Evolutionary conservation across 2,888 invertebrate species (phyloP), one percentile per base, ranked within the genome.

Genomic region (Dorcus parallelipipedus): DNA sequence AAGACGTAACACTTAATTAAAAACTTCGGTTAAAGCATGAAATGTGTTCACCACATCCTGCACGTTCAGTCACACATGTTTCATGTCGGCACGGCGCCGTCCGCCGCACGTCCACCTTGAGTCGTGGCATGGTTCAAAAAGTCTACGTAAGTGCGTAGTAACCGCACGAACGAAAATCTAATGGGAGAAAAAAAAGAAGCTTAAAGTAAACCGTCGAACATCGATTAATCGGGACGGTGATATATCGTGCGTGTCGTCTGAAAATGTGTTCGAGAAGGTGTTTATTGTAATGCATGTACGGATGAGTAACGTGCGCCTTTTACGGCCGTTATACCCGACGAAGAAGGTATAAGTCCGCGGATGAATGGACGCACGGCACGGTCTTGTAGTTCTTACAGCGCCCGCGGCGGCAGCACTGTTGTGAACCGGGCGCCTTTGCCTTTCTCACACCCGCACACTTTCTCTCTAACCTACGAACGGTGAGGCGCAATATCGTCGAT

Each of bases 381-480:
- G 53, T 41, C 58, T 38, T 43, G 58, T 54, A 58, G 54, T 58
- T 58, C 58, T 49, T 49, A 23, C 50, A 56, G 39, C 43, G 64
- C 64, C 64, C 58, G 62, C 62, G 64, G 64, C 64, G 61, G 64
- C 64, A 64, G 62, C 62, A 61, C 62, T 64, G 64, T 64, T 64
- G 64, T 64, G 63, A 64, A 64, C 64, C 59, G 60, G 54, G 63
- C 63, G 61, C 61, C 63, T 60, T 59, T 59, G 54, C 58, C 58
- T 61, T 64, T 63, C 64, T 64, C 64, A 64, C 64, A 64, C 64
- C 64, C 64, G 64, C 64, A 63, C 64, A 63, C 60, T 62, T 63
- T 64, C 58, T 50, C 58, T 54, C 38, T 54, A 45, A 45, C 45
- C 45, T 45, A 45, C 45, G 45, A 45, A 17, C 42, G 17, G 42